Evolutionary conservation across 23 tunicate species (phyloP).

Genomic region (Ascidia mentula): DNA sequence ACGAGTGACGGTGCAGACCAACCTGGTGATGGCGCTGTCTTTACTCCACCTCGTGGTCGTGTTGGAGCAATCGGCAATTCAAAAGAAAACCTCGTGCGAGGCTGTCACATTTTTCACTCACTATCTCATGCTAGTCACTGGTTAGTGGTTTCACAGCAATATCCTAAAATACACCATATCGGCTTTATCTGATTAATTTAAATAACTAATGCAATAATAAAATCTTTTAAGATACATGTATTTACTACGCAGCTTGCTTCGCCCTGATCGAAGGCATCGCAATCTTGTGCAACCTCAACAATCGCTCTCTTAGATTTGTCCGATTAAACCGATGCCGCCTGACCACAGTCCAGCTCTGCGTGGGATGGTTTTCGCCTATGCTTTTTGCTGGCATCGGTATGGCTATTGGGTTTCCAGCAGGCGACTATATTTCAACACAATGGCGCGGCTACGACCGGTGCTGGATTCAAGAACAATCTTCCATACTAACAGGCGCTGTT

Average conservation of each 20-base stretch:
- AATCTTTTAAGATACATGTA: too few species aligned
- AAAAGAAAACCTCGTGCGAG: too few species aligned
- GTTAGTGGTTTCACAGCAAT: too few species aligned
- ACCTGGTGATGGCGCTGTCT: too few species aligned
- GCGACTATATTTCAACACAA: not conserved
- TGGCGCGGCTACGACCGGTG: not conserved
- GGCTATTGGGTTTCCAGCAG: not conserved
- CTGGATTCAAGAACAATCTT: not conserved
- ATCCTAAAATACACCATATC: too few species aligned
- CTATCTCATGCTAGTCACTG: too few species aligned
- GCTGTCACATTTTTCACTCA: too few species aligned
- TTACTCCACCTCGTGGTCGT: too few species aligned
- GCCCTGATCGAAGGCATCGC: not conserved
- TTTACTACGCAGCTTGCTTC: not conserved
- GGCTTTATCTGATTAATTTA: too few species aligned
- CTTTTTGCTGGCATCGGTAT: not conserved
- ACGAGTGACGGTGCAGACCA: too few species aligned
- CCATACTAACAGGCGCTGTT: not conserved
- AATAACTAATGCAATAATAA: too few species aligned
- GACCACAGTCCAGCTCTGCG: not conserved
- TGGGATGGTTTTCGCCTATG: not conserved
- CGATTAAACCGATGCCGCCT: not conserved
- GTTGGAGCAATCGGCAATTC: too few species aligned
- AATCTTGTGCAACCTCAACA: not conserved
- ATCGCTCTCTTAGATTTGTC: not conserved